phyloP scores from a whole-genome alignment of 2,888 invertebrate genomes.

The Philonicus albiceps region DNA sequence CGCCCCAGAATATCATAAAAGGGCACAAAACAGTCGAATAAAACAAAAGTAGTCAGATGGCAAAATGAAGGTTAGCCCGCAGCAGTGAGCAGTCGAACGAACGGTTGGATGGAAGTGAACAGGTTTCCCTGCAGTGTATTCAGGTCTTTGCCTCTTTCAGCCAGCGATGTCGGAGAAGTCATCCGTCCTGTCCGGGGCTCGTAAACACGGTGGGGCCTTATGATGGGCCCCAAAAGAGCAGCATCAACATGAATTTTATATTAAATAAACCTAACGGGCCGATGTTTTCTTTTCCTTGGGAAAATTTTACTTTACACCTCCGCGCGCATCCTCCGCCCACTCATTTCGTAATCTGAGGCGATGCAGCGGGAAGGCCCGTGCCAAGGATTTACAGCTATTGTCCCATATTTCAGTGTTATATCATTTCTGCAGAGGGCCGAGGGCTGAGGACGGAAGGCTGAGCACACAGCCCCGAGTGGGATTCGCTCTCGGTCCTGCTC shows the following conservation, averaged over 20 bases:
- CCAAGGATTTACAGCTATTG: background rate
- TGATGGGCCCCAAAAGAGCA: conserved; percentile 1
- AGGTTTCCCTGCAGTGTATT: background rate
- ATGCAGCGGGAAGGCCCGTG: background rate
- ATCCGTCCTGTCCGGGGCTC: background rate
- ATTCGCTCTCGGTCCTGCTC: background rate
- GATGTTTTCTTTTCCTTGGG: conserved; percentile 6
- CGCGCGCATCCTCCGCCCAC: background rate
- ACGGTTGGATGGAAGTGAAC: background rate
- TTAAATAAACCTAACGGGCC: conserved; percentile 24
- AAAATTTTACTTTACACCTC: background rate
- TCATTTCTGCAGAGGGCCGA: background rate
- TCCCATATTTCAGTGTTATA: conserved; percentile 16
- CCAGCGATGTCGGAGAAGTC: background rate
- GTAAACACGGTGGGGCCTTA: background rate
- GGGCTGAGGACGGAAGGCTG: background rate
- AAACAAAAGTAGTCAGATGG: background rate
- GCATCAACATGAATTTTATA: conserved; percentile 23
- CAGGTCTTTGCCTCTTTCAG: background rate
- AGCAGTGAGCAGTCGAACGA: background rate
- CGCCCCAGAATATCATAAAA: background rate
- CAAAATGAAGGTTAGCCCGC: background rate
- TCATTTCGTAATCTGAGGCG: background rate
- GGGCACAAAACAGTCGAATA: background rate
- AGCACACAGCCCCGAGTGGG: background rate